Conservation (phyloP, 2,797 vertebrate genomes). For the Carduelis carduelis region DNA sequence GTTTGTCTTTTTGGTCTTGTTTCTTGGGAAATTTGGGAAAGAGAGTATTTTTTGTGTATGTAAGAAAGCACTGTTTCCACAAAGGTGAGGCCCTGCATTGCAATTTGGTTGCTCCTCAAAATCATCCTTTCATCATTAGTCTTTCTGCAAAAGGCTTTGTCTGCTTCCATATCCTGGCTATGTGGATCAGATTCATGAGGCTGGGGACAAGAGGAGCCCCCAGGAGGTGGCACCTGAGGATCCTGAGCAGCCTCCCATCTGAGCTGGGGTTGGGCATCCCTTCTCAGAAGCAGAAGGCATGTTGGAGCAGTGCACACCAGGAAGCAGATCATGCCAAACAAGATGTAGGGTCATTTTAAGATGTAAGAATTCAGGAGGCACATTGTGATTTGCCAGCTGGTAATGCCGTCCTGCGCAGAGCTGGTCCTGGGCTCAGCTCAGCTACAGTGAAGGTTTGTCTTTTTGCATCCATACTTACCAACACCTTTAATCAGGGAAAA, state of each 20-base stretch:
- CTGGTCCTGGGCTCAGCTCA: not conserved
- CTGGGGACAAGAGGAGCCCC: not conserved
- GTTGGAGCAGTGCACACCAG: accelerated
- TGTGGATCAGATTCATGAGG: not conserved
- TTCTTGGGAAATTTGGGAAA: not conserved
- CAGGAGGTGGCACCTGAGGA: not conserved
- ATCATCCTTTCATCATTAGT: not conserved
- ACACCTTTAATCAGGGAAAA: not conserved
- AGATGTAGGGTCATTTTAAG: not conserved
- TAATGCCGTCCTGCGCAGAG: not conserved
- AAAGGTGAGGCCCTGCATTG: not conserved
- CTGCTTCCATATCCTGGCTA: not conserved
- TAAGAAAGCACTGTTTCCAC: not conserved
- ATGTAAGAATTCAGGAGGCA: not conserved
- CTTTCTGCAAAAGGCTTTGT: not conserved
- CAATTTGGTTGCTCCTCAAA: not conserved
- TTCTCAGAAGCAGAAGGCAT: not conserved
- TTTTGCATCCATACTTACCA: not conserved
- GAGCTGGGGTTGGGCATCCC: not conserved
- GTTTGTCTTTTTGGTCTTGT: not conserved
- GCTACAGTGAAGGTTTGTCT: not conserved
- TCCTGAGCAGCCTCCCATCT: not conserved
- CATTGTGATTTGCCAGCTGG: not conserved
- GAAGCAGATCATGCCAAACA: not conserved
- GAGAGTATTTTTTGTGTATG: not conserved